These are phyloP conservation scores for Tupaia tana DNA, from an alignment of 2,113 vertebrate genomes.

Conservation along the genomic window DNA sequence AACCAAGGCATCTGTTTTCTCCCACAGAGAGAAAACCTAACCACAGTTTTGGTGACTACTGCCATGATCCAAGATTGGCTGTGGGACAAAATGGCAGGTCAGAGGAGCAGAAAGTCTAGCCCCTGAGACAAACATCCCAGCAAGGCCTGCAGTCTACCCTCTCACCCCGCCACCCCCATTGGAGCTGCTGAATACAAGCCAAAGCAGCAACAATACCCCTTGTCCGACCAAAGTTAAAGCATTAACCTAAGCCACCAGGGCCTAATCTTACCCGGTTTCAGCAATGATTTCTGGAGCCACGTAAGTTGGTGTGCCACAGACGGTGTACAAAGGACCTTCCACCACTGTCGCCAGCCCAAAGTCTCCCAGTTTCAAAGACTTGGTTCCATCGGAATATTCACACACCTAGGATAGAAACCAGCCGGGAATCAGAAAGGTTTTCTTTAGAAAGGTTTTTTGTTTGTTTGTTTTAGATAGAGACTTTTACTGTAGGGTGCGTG, in stretches of 20 bases:
- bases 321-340: slow-evolving; percentile 95
- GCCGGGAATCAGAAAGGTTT: accelerated
- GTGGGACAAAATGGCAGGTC: not conserved
- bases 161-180: accelerated
- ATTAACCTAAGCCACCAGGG: not conserved
- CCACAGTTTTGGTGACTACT: not conserved
- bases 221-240: not conserved
- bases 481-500: too few species aligned
- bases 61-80: not conserved
- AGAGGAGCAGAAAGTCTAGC: not conserved
- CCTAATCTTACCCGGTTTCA: slow-evolving; percentile 93
- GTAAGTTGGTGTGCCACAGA: slow-evolving; percentile 98
- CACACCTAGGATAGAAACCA: slow-evolving; percentile 90
- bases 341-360: slow-evolving; percentile 97
- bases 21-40: not conserved
- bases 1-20: not conserved
- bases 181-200: not conserved
- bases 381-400: slow-evolving; percentile 94
- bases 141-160: not conserved
- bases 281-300: slow-evolving; percentile 99
- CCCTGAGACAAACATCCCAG: not conserved
- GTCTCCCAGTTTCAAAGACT: slow-evolving; percentile 97
- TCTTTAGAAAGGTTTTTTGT: too few species aligned
- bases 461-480: too few species aligned
- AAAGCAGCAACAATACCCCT: accelerated